Evolutionary conservation across 2,888 invertebrate species (phyloP).

Genomic region (Cyclophora punctaria): DNA sequence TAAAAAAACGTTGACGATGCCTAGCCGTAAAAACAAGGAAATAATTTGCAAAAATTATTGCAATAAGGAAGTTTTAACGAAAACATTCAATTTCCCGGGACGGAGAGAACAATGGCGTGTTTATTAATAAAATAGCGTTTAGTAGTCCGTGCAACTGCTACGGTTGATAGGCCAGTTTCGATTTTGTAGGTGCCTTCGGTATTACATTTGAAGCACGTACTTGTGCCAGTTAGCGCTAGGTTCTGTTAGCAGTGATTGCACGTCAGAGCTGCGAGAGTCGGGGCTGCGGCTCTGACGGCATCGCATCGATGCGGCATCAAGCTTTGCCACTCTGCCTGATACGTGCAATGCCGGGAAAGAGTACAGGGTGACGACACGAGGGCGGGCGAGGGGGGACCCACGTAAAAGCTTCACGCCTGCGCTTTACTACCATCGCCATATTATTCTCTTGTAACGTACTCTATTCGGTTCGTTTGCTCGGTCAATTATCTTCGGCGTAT

Average conservation of each 20-base stretch:
- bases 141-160: neutral
- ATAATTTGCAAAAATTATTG: constrained; percentile 2
- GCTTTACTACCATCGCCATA: constrained; percentile 42
- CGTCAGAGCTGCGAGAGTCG: constrained; percentile 11
- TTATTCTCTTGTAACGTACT: constrained; percentile 54
- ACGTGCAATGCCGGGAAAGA: constrained; percentile 35
- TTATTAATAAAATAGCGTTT: constrained; percentile 7
- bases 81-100: constrained; percentile 3
- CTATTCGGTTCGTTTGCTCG: constrained; percentile 51
- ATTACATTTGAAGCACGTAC: constrained; percentile 46
- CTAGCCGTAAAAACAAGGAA: neutral
- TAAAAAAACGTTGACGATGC: too few relatives aligned
- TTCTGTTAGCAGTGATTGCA: constrained; percentile 40
- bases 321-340: constrained; percentile 33
- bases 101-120: constrained; percentile 5
- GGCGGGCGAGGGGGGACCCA: constrained; percentile 40
- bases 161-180: constrained; percentile 6
- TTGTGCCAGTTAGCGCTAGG: constrained; percentile 18
- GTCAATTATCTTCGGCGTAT: constrained; percentile 57
- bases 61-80: constrained; percentile 4
- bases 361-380: constrained; percentile 16
- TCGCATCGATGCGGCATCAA: constrained; percentile 41
- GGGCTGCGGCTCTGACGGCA: constrained; percentile 22
- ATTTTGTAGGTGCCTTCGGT: constrained; percentile 31
- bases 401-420: constrained; percentile 49